Conservation (phyloP, 2,113 vertebrate species). For the Rhizomys pruinosus region DNA sequence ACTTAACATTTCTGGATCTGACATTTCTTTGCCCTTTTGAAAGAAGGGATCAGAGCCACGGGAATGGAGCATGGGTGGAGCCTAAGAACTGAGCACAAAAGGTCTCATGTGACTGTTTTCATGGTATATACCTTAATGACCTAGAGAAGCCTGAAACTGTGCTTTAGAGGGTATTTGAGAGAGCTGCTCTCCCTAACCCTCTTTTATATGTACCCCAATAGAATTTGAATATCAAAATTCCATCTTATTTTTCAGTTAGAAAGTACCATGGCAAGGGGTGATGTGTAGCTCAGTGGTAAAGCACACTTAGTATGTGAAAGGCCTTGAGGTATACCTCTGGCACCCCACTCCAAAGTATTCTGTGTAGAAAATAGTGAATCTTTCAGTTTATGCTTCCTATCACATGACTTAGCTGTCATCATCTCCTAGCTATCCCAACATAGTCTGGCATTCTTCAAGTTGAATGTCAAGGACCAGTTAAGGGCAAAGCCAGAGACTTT, state of each 20-base stretch:
- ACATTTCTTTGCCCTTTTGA: conserved; percentile 37
- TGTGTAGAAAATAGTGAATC: background rate
- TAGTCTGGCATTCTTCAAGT: background rate
- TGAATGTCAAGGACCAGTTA: background rate
- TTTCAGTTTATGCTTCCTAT: accelerated
- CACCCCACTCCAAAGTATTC: background rate
- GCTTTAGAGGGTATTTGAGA: background rate
- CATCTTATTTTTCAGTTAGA: conserved; percentile 7
- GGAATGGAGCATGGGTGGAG: background rate
- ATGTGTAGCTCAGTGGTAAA: background rate
- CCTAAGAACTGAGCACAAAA: background rate
- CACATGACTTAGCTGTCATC: background rate
- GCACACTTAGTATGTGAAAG: background rate
- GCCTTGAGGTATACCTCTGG: background rate
- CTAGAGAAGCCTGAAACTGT: background rate
- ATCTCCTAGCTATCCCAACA: background rate
- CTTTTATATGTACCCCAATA: background rate
- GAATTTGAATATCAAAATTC: background rate
- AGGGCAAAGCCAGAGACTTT: background rate
- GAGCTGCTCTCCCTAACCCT: background rate
- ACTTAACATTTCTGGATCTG: background rate
- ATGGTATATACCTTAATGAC: background rate
- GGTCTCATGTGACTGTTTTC: background rate
- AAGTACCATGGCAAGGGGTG: background rate
- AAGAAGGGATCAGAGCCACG: background rate